Evolutionary conservation across 2,888 invertebrate genomes (phyloP).

Genomic region (Plemyria rubiginata): DNA sequence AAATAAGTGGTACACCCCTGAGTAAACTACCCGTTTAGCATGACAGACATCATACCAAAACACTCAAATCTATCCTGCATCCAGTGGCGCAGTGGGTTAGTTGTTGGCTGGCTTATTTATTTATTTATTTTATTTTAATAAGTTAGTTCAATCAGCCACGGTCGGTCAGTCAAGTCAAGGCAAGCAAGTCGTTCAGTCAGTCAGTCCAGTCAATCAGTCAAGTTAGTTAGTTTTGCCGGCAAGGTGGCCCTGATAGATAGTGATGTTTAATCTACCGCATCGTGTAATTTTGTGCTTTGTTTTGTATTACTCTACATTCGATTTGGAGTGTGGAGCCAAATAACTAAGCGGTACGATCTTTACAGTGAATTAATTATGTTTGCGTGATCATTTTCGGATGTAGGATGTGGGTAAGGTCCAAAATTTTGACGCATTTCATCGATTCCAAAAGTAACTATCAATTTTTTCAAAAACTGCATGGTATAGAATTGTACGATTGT

Average conservation of each 20-base stretch:
- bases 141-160: neutral
- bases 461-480: no score
- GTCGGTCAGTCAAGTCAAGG: neutral
- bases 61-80: no score
- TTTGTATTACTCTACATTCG: neutral
- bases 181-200: neutral
- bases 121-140: no score
- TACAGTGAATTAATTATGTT: neutral
- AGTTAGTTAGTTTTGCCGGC: neutral
- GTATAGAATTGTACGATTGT: no score
- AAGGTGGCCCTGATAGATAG: neutral
- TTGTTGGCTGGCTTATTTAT: no score
- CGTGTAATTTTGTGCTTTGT: neutral
- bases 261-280: no score
- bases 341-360: neutral
- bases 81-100: no score
- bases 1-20: no score
- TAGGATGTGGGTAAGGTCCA: neutral
- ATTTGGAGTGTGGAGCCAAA: neutral
- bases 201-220: neutral
- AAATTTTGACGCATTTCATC: no score
- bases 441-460: no score
- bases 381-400: neutral
- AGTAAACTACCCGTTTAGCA: no score
- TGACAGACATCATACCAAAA: no score